Conservation (phyloP, 2,797 vertebrate genomes). For the Myotis pilosus region DNA sequence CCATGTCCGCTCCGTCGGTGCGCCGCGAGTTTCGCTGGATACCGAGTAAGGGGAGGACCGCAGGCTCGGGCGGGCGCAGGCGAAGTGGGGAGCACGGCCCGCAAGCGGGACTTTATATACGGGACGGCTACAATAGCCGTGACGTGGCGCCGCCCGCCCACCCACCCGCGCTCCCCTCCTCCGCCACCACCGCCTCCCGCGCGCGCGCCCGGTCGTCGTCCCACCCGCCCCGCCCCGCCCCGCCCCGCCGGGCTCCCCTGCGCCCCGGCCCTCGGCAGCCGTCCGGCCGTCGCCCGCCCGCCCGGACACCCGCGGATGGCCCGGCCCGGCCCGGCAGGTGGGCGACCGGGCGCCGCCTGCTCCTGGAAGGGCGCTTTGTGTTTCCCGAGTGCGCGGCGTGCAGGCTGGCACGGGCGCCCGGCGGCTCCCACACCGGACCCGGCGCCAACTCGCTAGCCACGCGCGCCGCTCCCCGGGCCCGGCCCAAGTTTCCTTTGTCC, state of each 20-base stretch:
- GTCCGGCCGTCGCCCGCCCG: background rate
- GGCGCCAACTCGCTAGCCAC: conserved; percentile 27
- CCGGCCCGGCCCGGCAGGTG: conserved; percentile 48
- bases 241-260: background rate
- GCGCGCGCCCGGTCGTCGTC: background rate
- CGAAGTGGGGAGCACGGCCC: conserved; percentile 55
- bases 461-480: conserved; percentile 19
- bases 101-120: conserved; percentile 76
- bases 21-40: conserved; percentile 36
- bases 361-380: background rate
- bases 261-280: background rate
- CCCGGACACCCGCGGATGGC: background rate
- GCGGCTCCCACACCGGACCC: conserved; percentile 55
- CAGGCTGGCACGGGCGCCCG: conserved; percentile 18
- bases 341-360: background rate
- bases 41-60: background rate
- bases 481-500: conserved; percentile 75
- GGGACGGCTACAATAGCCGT: conserved; percentile 70
- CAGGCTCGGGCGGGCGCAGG: background rate
- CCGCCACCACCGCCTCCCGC: conserved; percentile 25
- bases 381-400: background rate
- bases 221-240: background rate
- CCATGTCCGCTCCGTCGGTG: conserved; percentile 81
- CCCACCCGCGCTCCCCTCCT: conserved; percentile 54
- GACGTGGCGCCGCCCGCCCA: conserved; percentile 64